These are phyloP conservation scores for Rhimphoctona megacephalus DNA, from an alignment of 2,888 invertebrate genomes.

Conservation along the genomic window DNA sequence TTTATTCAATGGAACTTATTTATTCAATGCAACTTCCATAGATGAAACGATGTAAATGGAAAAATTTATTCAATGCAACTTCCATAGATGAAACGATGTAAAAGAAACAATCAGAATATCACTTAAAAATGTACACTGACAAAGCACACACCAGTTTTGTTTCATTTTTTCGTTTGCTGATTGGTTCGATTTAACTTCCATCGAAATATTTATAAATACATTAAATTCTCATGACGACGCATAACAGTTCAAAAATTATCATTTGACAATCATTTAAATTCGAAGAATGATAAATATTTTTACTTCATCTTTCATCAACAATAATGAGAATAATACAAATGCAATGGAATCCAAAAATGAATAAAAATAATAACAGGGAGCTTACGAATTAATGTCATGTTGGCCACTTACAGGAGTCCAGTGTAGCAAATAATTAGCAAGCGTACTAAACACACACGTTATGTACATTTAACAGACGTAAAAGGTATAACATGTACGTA, in stretches of 20 bases:
- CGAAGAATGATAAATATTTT: background rate
- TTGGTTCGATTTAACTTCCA: background rate
- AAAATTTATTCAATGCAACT: background rate
- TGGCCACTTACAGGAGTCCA: slow-evolving; percentile 2
- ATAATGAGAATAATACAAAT: background rate
- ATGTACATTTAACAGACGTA: slow-evolving; percentile 25
- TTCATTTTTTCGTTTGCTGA: background rate
- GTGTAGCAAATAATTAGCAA: slow-evolving; percentile 53
- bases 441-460: slow-evolving; percentile 57
- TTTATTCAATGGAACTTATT: too few relatives aligned
- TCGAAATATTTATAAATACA: background rate
- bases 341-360: background rate
- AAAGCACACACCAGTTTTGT: background rate
- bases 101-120: background rate
- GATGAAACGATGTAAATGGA: background rate
- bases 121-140: background rate
- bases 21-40: background rate
- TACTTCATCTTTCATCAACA: background rate
- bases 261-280: background rate
- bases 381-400: background rate
- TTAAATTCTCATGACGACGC: background rate
- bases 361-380: background rate
- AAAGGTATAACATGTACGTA: slow-evolving; percentile 62
- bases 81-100: background rate
- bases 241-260: background rate